Evolutionary conservation across 2,797 vertebrate species (phyloP).

Genomic region (Rhinogobio ventralis): DNA sequence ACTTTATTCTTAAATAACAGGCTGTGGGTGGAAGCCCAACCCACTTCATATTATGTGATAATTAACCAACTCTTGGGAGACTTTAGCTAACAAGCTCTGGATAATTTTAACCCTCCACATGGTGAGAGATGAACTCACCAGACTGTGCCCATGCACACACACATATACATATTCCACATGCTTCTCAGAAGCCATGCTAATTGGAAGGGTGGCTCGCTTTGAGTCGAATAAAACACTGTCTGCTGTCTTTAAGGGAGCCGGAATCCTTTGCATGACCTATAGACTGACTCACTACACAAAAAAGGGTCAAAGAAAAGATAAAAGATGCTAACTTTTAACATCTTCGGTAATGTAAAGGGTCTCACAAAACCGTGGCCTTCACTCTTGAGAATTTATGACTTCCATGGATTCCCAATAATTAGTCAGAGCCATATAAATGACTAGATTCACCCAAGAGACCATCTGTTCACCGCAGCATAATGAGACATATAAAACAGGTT

Average conservation of each 20-base stretch:
- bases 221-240: background rate
- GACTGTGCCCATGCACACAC: slow-evolving; percentile 43
- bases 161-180: slow-evolving; percentile 41
- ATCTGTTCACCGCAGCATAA: slow-evolving; percentile 28
- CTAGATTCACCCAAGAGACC: slow-evolving; percentile 15
- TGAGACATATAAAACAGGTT: slow-evolving; percentile 19
- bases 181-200: slow-evolving; percentile 56
- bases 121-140: slow-evolving; percentile 59
- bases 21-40: slow-evolving; percentile 39
- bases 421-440: slow-evolving; percentile 3
- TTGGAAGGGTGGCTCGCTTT: slow-evolving; percentile 32
- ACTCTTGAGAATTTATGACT: background rate
- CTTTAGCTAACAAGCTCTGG: slow-evolving; percentile 75
- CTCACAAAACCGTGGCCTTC: slow-evolving; percentile 7
- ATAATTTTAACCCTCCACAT: slow-evolving; percentile 74
- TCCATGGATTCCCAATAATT: slow-evolving; percentile 14
- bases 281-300: slow-evolving; percentile 3
- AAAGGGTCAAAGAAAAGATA: background rate
- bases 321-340: background rate
- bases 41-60: slow-evolving; percentile 77
- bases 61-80: slow-evolving; percentile 76
- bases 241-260: background rate
- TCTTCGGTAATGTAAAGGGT: background rate
- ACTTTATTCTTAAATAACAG: slow-evolving; percentile 75
- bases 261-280: background rate